Evolutionary conservation across 2,888 invertebrate genomes (phyloP), one percentile per base, ranked within the genome.

Genomic region (Parasteatoda lunata): DNA sequence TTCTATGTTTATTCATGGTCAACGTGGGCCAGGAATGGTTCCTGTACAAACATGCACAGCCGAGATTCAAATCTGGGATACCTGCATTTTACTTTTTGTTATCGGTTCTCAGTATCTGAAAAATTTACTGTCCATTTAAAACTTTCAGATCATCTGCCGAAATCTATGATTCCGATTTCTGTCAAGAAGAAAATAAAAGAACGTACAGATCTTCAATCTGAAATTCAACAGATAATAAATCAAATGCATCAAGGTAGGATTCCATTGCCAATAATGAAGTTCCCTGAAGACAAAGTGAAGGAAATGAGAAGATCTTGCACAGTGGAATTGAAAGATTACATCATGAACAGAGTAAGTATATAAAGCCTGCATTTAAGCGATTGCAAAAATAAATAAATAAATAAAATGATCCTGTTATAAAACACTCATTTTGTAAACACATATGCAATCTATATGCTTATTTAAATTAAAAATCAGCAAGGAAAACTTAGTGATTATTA

Each of bases 221-320:
- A 79, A 76, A 48, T n/a, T 8, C 75, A 79, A 5, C n/a, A 77
- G 66, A 68, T 71, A 5, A 45, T 48, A 30, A 65, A 59, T 30
- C 15, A 70, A 49, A 80, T 80, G 66, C 65, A 72, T 45, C 49
- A 80, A 9, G 80, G 76, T 11, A 80, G 70, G 68, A 77, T 86
- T 11, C 77, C 80, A 5, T 45, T 86, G 45, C 85, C 85, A 8
- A 6, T 52, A 30, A 49, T 86, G n/a, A 49, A 52, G 7, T 69
- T 86, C 1, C 66, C 65, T 3, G 9, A 13, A 3, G 64, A 81
- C n/a, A 77, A 76, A 45, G 6, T 66, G 4, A 54, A 59, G 5
- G 48, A 77, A 13, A 59, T 86, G 70, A 71, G 45, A 68, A 30
- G 49, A 75, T 47, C 47, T 5, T 80, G 30, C 49, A 77, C 85